A percentile compares a stretch with the other conserved stretches of the same genome.
Conservation (phyloP, 2,797 vertebrate species). For the Poeciliopsis presidionis region DNA sequence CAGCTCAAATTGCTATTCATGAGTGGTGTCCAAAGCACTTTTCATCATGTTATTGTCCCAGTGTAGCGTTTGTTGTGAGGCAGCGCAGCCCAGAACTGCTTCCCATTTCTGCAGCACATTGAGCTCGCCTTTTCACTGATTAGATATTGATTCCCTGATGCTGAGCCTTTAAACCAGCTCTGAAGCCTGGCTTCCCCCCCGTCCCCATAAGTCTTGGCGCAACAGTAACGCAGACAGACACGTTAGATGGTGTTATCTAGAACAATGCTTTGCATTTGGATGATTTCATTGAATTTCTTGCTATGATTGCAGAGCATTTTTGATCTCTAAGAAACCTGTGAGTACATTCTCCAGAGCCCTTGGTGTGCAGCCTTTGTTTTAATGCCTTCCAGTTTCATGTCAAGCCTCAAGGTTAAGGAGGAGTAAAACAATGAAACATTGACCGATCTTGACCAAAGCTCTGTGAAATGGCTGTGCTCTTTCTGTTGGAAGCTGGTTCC, state of each 20-base stretch:
- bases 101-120: slow-evolving; percentile 10
- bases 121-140: slow-evolving; percentile 12
- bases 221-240: not conserved
- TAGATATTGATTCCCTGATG: slow-evolving; percentile 19
- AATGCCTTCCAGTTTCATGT: not conserved
- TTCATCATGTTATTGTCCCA: slow-evolving; percentile 2
- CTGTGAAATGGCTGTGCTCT: not conserved
- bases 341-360: not conserved
- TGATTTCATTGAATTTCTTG: not conserved
- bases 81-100: slow-evolving; percentile 6
- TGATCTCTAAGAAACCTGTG: not conserved
- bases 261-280: not conserved
- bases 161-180: slow-evolving; percentile 7
- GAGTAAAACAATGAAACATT: slow-evolving; percentile 5
- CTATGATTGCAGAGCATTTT: not conserved
- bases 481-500: not conserved
- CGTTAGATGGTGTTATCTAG: not conserved
- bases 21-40: slow-evolving; percentile 10
- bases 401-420: slow-evolving; percentile 10
- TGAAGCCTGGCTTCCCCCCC: not conserved
- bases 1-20: slow-evolving; percentile 7
- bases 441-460: not conserved
- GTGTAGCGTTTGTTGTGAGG: not conserved
- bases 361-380: not conserved
- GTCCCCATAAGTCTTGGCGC: not conserved